Evolutionary conservation across 2,797 vertebrate genomes (phyloP).

Genomic region (Protonibea diacanthus): DNA sequence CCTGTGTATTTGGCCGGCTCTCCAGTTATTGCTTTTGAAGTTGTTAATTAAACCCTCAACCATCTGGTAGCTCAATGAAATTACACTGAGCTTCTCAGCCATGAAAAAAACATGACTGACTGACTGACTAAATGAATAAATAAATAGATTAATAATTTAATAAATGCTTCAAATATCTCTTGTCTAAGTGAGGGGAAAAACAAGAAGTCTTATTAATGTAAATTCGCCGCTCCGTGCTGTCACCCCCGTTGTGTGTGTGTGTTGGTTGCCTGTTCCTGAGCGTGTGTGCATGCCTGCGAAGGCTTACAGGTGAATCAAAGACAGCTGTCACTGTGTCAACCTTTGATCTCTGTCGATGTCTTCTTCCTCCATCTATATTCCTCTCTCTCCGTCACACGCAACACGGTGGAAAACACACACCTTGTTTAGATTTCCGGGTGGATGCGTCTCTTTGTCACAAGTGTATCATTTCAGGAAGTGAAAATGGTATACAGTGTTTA

Average conservation of each 20-base stretch:
- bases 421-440: constrained; percentile 32
- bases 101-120: constrained; percentile 77
- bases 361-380: constrained; percentile 32
- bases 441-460: constrained; percentile 29
- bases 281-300: constrained; percentile 18
- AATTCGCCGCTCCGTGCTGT: constrained; percentile 57
- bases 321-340: constrained; percentile 74
- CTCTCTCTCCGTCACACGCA: constrained; percentile 19
- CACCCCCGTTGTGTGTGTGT: constrained; percentile 39
- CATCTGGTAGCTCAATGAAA: constrained; percentile 84
- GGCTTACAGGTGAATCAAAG: constrained; percentile 73
- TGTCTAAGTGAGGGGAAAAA: constrained; percentile 70
- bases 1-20: constrained; percentile 71
- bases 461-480: constrained; percentile 16
- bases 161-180: constrained; percentile 74
- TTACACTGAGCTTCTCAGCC: constrained; percentile 78
- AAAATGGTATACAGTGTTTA: constrained; percentile 24
- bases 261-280: constrained; percentile 30
- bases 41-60: constrained; percentile 84
- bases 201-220: constrained; percentile 75
- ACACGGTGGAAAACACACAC: constrained; percentile 24
- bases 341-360: constrained; percentile 68
- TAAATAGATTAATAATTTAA: constrained; percentile 80
- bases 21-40: constrained; percentile 83
- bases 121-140: constrained; percentile 79